Evolutionary conservation across 2,888 invertebrate species (phyloP).

Genomic region (Pemphredon lugubris): DNA sequence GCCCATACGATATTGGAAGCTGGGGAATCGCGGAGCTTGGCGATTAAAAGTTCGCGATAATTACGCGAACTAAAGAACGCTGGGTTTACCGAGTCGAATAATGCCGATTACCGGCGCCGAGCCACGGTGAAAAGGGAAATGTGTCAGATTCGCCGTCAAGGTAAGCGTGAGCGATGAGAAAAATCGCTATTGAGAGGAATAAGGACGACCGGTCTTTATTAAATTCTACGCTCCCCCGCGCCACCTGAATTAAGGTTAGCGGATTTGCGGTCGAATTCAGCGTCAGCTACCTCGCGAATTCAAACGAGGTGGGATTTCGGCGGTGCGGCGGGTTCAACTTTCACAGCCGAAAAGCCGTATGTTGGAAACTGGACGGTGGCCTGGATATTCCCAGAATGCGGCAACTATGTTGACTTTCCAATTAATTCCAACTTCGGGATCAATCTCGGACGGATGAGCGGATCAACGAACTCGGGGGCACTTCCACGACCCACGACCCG

Average conservation of each 20-base stretch:
- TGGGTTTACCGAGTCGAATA: not conserved
- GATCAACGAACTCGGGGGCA: too few species aligned
- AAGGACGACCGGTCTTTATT: conserved; percentile 8
- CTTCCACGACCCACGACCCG: too few species aligned
- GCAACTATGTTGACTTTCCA: conserved; percentile 30
- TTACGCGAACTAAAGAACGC: too few species aligned
- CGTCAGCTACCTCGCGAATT: conserved; percentile 31
- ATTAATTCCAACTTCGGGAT: conserved; percentile 47
- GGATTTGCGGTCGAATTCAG: conserved; percentile 40
- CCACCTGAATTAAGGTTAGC: conserved; percentile 52
- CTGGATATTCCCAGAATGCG: conserved; percentile 26
- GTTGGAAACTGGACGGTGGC: conserved; percentile 29
- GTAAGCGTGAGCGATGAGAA: not conserved
- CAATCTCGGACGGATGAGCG: conserved; percentile 38
- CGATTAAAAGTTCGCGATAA: too few species aligned
- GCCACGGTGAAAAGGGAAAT: not conserved
- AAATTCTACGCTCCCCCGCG: conserved; percentile 29
- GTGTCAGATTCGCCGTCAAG: not conserved
- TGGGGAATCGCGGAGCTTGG: too few species aligned
- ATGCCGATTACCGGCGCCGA: not conserved
- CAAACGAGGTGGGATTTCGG: conserved; percentile 19
- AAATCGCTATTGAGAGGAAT: conserved; percentile 1
- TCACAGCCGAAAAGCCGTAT: conserved; percentile 17
- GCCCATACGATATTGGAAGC: too few species aligned
- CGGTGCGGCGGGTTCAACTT: conserved; percentile 11